Conservation (phyloP, 2,797 vertebrate species). For the Protosalanx chinensis region DNA sequence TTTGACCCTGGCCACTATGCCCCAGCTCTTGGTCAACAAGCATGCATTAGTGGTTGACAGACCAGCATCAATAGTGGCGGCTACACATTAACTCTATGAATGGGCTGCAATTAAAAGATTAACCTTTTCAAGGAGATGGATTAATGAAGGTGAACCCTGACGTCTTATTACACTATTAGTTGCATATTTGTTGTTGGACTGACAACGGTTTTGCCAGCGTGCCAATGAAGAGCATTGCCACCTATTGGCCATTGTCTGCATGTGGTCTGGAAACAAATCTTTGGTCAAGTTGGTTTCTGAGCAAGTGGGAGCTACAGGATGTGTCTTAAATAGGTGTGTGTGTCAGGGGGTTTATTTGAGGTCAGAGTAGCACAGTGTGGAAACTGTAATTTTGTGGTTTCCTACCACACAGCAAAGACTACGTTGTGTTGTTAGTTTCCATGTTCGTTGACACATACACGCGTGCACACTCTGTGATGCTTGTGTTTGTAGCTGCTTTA, state of each 20-base stretch:
- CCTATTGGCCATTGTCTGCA: constrained; percentile 51
- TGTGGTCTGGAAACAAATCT: not conserved
- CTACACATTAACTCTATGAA: constrained; percentile 22
- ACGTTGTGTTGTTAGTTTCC: constrained; percentile 52
- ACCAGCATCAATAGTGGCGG: constrained; percentile 28
- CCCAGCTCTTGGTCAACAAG: not conserved
- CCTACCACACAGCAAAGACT: constrained; percentile 46
- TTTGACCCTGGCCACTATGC: not conserved
- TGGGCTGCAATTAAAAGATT: constrained; percentile 37
- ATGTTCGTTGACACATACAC: constrained; percentile 46
- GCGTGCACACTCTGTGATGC: too few relatives aligned
- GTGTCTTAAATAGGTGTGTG: constrained; percentile 52
- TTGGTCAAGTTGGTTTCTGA: not conserved
- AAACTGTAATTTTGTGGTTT: constrained; percentile 49
- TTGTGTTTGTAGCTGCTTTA: too few relatives aligned
- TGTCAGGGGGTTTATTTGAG: constrained; percentile 31
- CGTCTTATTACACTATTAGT: constrained; percentile 23
- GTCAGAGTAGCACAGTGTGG: not conserved
- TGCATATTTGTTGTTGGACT: constrained; percentile 28
- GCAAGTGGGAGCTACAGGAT: constrained; percentile 37
- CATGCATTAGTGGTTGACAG: not conserved
- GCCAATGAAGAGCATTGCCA: constrained; percentile 44
- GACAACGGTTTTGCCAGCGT: constrained; percentile 3
- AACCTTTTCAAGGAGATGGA: constrained; percentile 45
- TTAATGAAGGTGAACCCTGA: constrained; percentile 30